These are phyloP conservation scores for Parotia lawesii DNA, from an alignment of 2,113 vertebrate species.

Conservation along the genomic window DNA sequence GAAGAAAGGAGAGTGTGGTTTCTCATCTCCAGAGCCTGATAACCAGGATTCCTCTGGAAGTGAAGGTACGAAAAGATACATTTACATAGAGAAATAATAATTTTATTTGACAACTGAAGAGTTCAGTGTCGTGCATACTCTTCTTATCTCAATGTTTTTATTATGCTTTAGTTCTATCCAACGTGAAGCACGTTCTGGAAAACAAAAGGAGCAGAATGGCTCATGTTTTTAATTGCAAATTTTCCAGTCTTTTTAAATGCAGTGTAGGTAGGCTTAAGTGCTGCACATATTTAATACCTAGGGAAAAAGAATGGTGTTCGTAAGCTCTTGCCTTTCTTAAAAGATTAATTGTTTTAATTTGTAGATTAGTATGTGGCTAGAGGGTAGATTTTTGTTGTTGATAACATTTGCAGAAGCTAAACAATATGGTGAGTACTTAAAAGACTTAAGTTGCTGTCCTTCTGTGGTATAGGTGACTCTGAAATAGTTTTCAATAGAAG, in stretches of 20 bases:
- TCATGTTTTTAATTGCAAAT: background rate
- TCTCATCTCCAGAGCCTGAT: slow-evolving; percentile 93
- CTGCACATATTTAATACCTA: background rate
- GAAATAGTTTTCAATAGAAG: background rate
- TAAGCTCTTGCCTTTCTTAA: background rate
- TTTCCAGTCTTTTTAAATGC: background rate
- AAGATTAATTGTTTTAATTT: background rate
- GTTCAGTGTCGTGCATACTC: background rate
- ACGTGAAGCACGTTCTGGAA: background rate
- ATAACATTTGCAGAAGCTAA: background rate
- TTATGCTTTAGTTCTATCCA: background rate
- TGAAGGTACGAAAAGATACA: slow-evolving; percentile 77
- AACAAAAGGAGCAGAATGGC: background rate
- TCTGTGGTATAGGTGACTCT: background rate
- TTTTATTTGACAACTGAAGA: background rate
- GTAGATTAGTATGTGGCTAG: background rate
- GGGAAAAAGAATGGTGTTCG: background rate
- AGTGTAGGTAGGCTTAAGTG: background rate
- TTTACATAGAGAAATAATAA: background rate
- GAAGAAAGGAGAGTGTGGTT: slow-evolving; percentile 88
- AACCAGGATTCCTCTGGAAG: slow-evolving; percentile 94
- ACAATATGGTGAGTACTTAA: background rate
- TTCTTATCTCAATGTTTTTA: background rate
- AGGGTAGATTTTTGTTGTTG: background rate
- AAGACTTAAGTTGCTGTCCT: background rate